Evolutionary conservation across 2,797 vertebrate genomes (phyloP).

Genomic region (Smutsia temminckii): DNA sequence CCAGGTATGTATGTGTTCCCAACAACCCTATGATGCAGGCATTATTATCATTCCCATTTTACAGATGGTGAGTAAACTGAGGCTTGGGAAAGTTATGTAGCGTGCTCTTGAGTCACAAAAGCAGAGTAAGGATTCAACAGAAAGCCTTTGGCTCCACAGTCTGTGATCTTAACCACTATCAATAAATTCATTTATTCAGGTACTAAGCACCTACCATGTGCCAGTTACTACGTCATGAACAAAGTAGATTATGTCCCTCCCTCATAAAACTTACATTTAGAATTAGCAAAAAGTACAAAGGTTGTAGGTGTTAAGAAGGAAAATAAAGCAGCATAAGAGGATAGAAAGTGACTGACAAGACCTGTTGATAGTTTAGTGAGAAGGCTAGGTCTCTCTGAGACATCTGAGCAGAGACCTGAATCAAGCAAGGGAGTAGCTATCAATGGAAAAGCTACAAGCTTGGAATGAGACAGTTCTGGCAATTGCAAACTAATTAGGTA

Average conservation of each 20-base stretch:
- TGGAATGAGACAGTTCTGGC: background rate
- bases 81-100: background rate
- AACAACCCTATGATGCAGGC: background rate
- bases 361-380: background rate
- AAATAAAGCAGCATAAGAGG: background rate
- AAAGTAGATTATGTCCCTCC: background rate
- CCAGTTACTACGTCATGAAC: background rate
- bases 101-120: background rate
- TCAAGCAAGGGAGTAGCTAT: background rate
- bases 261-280: background rate
- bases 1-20: background rate
- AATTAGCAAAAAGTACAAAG: background rate
- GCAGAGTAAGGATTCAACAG: background rate
- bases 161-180: background rate
- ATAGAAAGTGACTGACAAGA: background rate
- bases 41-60: background rate
- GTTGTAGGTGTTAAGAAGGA: background rate
- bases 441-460: background rate
- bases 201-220: background rate
- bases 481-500: background rate
- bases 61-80: background rate
- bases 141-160: background rate
- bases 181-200: constrained; percentile 1
- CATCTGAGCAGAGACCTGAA: background rate
- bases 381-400: background rate